phyloP scores from a whole-genome alignment of 2,113 vertebrate species.

The Rhea pennata region DNA sequence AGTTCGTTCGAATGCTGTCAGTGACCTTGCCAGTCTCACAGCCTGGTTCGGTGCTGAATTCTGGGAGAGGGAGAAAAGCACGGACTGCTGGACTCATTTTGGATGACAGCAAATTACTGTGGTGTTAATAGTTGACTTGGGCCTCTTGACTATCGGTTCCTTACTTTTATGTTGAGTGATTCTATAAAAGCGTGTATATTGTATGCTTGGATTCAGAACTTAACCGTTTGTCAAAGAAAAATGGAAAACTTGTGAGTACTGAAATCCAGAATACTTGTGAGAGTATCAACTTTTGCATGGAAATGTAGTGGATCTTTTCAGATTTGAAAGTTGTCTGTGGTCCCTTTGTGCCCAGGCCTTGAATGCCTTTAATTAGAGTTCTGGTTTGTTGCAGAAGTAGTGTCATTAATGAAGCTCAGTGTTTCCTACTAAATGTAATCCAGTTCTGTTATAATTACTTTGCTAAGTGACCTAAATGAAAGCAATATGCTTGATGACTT shows the following conservation, averaged over 20 bases:
- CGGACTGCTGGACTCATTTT: neutral
- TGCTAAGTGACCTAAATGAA: slow-evolving; percentile 38
- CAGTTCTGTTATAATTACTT: neutral
- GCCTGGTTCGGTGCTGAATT: neutral
- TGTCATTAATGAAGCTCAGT: neutral
- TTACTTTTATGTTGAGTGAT: neutral
- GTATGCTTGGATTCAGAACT: neutral
- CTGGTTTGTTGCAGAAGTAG: neutral
- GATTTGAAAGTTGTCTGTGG: neutral
- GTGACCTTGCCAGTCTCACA: neutral
- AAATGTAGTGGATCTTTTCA: neutral
- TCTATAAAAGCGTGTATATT: neutral
- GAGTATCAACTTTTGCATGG: neutral
- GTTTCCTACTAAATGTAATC: slow-evolving; percentile 19
- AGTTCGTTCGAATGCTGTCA: neutral
- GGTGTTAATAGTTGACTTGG: neutral
- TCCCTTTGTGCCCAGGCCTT: neutral
- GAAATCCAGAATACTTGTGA: neutral
- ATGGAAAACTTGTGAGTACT: neutral
- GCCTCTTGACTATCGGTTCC: neutral
- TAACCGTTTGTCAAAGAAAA: too few species aligned
- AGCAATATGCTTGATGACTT: slow-evolving; percentile 18
- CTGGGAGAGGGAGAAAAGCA: neutral
- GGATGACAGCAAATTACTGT: neutral
- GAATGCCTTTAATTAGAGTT: slow-evolving; percentile 17